A percentile compares a stretch with the other conserved stretches of the same genome.
These are phyloP conservation scores for Myotis lucifugus DNA, from an alignment of 2,113 vertebrate genomes.

Conservation along the genomic window DNA sequence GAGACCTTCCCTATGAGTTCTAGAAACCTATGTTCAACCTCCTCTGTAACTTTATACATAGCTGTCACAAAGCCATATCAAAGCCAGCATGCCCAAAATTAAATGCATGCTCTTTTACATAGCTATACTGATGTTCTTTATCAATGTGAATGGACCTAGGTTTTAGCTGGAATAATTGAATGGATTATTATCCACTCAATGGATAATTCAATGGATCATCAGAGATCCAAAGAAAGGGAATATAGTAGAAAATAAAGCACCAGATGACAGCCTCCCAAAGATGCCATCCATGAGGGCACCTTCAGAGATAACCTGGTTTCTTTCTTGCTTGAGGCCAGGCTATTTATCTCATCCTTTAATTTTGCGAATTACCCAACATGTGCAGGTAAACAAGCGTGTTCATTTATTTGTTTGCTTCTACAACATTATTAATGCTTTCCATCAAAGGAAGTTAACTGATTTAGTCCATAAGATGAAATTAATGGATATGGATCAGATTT, in stretches of 20 bases:
- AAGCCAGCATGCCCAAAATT: neutral
- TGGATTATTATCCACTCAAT: neutral
- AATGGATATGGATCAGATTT: neutral
- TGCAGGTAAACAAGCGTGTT: neutral
- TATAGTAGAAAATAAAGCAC: neutral
- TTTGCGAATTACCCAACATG: neutral
- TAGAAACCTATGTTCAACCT: neutral
- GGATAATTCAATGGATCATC: neutral
- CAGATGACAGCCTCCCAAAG: neutral
- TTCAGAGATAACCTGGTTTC: neutral
- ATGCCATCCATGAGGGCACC: neutral
- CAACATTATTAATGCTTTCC: neutral
- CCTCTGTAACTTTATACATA: neutral
- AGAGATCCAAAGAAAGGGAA: neutral
- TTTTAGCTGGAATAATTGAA: neutral
- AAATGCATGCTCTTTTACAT: neutral
- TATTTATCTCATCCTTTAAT: neutral
- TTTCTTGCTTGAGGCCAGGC: neutral
- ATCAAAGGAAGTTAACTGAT: slow-evolving; percentile 12
- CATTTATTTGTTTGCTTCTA: neutral
- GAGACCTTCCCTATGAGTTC: neutral
- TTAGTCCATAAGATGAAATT: neutral
- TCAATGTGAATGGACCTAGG: neutral
- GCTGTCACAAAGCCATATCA: neutral
- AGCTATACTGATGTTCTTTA: neutral